phyloP scores from a whole-genome alignment of 1,140 invertebrate species.

The Heliconius hermathena region DNA sequence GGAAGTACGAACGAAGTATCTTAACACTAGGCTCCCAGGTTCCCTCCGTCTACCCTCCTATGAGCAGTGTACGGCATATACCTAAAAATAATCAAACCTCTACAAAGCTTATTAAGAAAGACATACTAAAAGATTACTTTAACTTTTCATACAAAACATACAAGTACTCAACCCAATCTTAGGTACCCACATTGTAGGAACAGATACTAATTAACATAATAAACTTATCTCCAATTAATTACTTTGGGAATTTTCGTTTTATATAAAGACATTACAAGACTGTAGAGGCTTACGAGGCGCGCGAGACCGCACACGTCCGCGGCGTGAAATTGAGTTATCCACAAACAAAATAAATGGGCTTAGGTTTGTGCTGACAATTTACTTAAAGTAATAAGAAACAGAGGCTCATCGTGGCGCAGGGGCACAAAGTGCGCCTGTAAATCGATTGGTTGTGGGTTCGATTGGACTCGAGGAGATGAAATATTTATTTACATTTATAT shows the following conservation, averaged over 20 bases:
- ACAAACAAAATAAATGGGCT: constrained; percentile 26
- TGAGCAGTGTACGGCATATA: not conserved
- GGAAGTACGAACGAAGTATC: too few species aligned
- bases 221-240: constrained; percentile 8
- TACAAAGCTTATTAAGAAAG: too few species aligned
- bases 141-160: not conserved
- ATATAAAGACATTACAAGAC: not conserved
- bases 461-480: too few species aligned
- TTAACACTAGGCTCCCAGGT: too few species aligned
- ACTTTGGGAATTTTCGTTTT: not conserved
- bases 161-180: not conserved
- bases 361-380: constrained; percentile 1
- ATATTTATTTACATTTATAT: too few species aligned
- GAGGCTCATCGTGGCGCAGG: too few species aligned
- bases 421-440: too few species aligned
- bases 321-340: constrained; percentile 31
- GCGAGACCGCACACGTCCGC: constrained; percentile 8
- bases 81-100: not conserved
- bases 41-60: not conserved
- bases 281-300: not conserved
- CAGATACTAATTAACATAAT: not conserved
- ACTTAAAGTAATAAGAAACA: constrained; percentile 18
- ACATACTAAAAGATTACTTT: not conserved
- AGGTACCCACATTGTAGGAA: not conserved
- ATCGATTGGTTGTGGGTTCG: too few species aligned